Percentiles rank a stretch among this genome's conserved stretches.
These are phyloP conservation scores for Takifugu bimaculatus DNA, from an alignment of 2,113 vertebrate genomes.

Conservation along the genomic window DNA sequence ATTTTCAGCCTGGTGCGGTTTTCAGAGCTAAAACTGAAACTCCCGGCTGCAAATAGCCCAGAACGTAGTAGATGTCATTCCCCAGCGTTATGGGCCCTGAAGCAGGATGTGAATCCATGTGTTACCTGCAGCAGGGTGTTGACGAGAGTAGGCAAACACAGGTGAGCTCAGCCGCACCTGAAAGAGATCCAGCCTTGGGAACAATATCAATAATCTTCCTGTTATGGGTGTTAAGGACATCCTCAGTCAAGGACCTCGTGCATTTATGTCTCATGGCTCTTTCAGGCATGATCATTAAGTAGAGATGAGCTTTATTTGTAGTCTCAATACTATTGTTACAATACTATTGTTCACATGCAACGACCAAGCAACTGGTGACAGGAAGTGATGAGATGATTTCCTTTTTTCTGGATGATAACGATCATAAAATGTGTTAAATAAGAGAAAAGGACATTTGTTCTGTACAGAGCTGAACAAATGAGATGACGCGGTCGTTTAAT, in stretches of 20 bases:
- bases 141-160: conserved; percentile 51
- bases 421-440: too few species aligned
- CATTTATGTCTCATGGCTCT: neutral
- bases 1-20: too few species aligned
- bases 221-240: neutral
- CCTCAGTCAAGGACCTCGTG: neutral
- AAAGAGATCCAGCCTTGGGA: conserved; percentile 5
- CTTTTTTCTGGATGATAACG: too few species aligned
- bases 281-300: too few species aligned
- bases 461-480: neutral
- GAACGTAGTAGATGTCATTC: neutral
- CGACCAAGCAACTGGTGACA: too few species aligned
- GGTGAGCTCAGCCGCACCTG: conserved; percentile 15
- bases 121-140: conserved; percentile 42
- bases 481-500: neutral
- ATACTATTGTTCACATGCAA: too few species aligned
- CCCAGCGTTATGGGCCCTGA: neutral
- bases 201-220: neutral
- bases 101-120: conserved; percentile 52
- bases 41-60: too few species aligned
- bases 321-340: too few species aligned
- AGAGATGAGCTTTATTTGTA: too few species aligned
- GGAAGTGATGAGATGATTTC: too few species aligned
- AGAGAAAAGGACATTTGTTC: neutral
- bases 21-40: too few species aligned